phyloP scores from a whole-genome alignment of 2,888 invertebrate species.

The Oligia strigilis region DNA sequence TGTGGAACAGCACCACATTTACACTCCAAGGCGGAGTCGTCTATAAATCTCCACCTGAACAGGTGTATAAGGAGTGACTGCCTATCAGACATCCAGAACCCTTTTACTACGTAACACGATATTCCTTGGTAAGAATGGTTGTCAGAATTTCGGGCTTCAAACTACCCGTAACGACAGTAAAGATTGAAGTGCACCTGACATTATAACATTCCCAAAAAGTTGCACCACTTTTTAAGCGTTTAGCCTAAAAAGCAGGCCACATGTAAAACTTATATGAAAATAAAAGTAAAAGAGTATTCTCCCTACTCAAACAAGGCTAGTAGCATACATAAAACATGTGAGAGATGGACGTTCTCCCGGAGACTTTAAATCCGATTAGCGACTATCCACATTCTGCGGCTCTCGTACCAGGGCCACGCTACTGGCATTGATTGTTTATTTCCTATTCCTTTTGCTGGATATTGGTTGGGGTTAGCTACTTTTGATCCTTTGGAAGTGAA shows the following conservation, averaged over 20 bases:
- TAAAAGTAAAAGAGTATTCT: conserved; percentile 30
- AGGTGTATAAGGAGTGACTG: background rate
- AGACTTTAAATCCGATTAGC: conserved; percentile 61
- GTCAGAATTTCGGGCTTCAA: background rate
- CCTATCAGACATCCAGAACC: background rate
- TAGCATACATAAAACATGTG: conserved; percentile 52
- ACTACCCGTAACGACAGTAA: too few species aligned
- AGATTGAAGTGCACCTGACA: background rate
- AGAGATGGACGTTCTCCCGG: conserved; percentile 33
- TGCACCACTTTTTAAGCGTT: background rate
- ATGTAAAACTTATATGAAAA: conserved; percentile 24
- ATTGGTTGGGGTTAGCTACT: background rate
- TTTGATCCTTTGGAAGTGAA: conserved; percentile 2
- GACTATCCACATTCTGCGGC: conserved; percentile 38
- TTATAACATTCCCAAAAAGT: conserved; percentile 9
- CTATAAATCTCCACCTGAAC: too few species aligned
- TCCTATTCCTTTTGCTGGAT: conserved; percentile 12
- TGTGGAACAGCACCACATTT: too few species aligned
- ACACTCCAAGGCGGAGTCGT: too few species aligned
- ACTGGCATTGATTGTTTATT: conserved; percentile 49
- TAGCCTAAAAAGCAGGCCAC: background rate
- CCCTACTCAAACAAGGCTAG: conserved; percentile 36
- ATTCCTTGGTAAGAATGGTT: background rate
- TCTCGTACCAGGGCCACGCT: conserved; percentile 4
- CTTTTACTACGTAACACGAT: background rate